Evolutionary conservation across 2,797 vertebrate species (phyloP), one percentile per base, ranked within the genome.

Genomic region (Eulemur rubriventer): DNA sequence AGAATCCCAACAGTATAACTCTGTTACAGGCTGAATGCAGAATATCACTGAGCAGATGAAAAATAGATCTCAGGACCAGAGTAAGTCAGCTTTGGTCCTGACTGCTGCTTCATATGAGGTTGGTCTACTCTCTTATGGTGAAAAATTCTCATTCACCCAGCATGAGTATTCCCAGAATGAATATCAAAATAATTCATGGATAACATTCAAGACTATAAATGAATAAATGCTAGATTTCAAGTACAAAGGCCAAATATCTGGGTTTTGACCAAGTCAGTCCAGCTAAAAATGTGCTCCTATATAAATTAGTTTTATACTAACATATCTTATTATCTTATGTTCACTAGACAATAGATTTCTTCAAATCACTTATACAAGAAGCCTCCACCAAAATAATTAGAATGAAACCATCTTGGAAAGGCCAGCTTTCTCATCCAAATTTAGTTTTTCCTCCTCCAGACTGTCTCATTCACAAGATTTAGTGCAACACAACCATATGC

Each of bases 21-120:
- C 48, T 90, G 24, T 50, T 35, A 35, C 61, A 79, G 63, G 28
- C 79, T 4, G 8, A 50, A 95, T 26, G 30, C 30, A 67, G 95
- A 97, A 85, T 20, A 78, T 69, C 88, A 46, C 30, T 75, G 33
- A 94, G 41, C 85, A 78, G 48, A 94, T 81, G 88, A 97, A 92
- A 96, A 97, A 13, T 20, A 95, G 93, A 84, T 90, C 65, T 94
- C 85, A 96, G 73, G 0, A 94, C 46, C 87, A 0, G 0, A 81
- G 3, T 73, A 84, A 96, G 30, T 81, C 86, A 94, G 83, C 67
- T n/a, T 8, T 61, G 6, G 63, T 50, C 8, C 33, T 87, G 48
- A 79, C 81, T 96, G 50, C 22, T 46, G 22, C 43, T 89, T 86
- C 85, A 33, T 43, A 59, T 10, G 41, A 79, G 43, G 7, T 38